A percentile compares a stretch with the other conserved stretches of the same genome.
phyloP scores from a whole-genome alignment of 1,140 invertebrate species.

The Aleiodes sp. region DNA sequence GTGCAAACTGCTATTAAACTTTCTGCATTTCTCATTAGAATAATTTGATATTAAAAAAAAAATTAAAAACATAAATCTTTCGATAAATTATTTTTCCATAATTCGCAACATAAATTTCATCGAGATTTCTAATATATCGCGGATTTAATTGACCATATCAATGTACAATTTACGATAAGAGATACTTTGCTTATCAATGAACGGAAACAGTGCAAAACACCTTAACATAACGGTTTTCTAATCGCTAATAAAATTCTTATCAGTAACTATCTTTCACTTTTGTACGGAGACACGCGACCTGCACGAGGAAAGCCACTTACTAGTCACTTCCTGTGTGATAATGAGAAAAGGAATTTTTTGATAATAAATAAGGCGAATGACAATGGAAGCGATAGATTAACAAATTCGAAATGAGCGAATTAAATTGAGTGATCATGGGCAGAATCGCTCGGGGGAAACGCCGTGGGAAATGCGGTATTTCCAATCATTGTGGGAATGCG shows the following conservation, averaged over 20 bases:
- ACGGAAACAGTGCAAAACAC: conserved; percentile 9
- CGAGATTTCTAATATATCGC: background rate
- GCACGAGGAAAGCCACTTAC: background rate
- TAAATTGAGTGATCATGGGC: background rate
- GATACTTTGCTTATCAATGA: background rate
- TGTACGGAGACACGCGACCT: background rate
- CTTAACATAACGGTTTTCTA: conserved; percentile 3
- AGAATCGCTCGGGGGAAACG: no score
- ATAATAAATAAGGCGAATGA: background rate
- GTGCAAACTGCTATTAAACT: no score
- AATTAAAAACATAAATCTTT: no score
- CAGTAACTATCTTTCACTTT: background rate
- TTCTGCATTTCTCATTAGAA: no score
- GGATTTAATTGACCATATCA: background rate
- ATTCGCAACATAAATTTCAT: background rate
- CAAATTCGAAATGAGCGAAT: background rate
- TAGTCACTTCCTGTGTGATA: background rate
- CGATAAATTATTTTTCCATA: background rate
- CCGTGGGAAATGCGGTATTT: conserved; percentile 23
- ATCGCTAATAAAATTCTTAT: background rate
- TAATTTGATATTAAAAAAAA: no score
- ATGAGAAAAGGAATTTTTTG: background rate
- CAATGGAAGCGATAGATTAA: background rate
- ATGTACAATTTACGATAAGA: background rate
- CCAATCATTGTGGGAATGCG: conserved; percentile 26